Conservation (phyloP, 2,797 vertebrate genomes). For the Podargus strigoides region DNA sequence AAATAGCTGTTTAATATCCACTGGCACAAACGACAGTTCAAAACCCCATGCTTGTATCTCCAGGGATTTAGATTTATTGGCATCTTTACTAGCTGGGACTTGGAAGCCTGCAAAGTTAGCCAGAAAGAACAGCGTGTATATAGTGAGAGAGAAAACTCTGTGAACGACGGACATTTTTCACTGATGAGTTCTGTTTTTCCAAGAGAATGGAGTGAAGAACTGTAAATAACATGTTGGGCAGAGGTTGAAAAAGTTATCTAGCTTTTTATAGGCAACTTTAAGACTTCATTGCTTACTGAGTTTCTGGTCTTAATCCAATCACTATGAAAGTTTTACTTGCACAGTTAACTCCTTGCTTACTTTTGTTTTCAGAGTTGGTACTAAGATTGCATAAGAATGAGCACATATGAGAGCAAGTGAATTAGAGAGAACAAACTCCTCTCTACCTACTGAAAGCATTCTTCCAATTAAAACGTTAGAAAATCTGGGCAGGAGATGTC, state of each 20-base stretch:
- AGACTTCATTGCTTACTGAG: constrained; percentile 9
- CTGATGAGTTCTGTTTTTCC: constrained; percentile 67
- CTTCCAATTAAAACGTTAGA: not conserved
- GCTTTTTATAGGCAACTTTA: constrained; percentile 62
- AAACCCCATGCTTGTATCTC: constrained; percentile 1
- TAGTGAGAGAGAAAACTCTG: constrained; percentile 42
- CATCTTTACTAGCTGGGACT: constrained; percentile 45
- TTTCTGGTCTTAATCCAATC: constrained; percentile 52
- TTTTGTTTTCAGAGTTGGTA: not conserved
- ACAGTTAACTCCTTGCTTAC: constrained; percentile 44
- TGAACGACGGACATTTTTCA: constrained; percentile 51
- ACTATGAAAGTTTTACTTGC: constrained; percentile 23
- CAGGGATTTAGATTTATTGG: constrained; percentile 47
- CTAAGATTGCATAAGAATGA: not conserved
- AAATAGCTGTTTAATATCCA: constrained; percentile 38
- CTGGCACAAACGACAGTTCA: constrained; percentile 18
- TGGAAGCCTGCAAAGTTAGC: constrained; percentile 23
- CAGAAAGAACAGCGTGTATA: constrained; percentile 41
- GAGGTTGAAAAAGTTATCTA: constrained; percentile 67
- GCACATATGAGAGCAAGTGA: not conserved
- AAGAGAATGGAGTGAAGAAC: constrained; percentile 46
- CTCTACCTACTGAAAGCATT: not conserved
- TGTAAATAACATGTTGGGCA: constrained; percentile 61
- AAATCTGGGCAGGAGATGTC: not conserved
- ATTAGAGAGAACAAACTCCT: not conserved